A percentile compares a stretch with the other conserved stretches of the same genome.
Evolutionary conservation across 2,113 vertebrate genomes (phyloP).

Genomic region (Albula glossodonta): DNA sequence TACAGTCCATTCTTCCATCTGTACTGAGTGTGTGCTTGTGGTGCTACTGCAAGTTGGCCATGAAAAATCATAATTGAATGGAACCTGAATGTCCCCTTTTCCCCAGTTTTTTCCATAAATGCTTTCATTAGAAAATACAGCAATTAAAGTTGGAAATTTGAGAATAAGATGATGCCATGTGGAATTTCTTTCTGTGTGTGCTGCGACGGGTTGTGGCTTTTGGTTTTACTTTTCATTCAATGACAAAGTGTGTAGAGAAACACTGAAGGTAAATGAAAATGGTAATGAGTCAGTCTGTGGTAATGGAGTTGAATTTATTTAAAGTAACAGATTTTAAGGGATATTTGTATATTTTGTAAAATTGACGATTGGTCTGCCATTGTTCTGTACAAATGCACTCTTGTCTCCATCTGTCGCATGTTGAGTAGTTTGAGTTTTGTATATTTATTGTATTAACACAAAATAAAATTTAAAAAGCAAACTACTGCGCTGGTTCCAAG

Average conservation of each 20-base stretch:
- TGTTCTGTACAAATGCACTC: slow-evolving; percentile 80
- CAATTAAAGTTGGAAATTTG: neutral
- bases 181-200: slow-evolving; percentile 32
- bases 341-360: slow-evolving; percentile 91
- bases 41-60: slow-evolving; percentile 39
- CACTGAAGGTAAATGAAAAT: slow-evolving; percentile 64
- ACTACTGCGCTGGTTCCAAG: slow-evolving; percentile 2
- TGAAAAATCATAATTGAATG: slow-evolving; percentile 32
- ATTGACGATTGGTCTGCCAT: slow-evolving; percentile 71
- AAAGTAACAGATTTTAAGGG: slow-evolving; percentile 53
- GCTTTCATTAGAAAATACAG: slow-evolving; percentile 62
- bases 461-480: slow-evolving; percentile 66
- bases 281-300: slow-evolving; percentile 23
- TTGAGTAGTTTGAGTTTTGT: slow-evolving; percentile 89
- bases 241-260: slow-evolving; percentile 60
- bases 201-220: slow-evolving; percentile 48
- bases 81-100: slow-evolving; percentile 43
- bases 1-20: neutral
- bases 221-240: slow-evolving; percentile 49
- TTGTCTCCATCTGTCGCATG: slow-evolving; percentile 75
- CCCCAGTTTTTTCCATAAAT: slow-evolving; percentile 45
- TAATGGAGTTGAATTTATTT: slow-evolving; percentile 67
- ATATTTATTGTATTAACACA: slow-evolving; percentile 95
- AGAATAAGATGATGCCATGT: slow-evolving; percentile 27
- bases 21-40: neutral